A percentile compares a stretch with the other conserved stretches of the same genome.
phyloP scores from a whole-genome alignment of 2,113 vertebrate genomes.

The Anhinga rufa region DNA sequence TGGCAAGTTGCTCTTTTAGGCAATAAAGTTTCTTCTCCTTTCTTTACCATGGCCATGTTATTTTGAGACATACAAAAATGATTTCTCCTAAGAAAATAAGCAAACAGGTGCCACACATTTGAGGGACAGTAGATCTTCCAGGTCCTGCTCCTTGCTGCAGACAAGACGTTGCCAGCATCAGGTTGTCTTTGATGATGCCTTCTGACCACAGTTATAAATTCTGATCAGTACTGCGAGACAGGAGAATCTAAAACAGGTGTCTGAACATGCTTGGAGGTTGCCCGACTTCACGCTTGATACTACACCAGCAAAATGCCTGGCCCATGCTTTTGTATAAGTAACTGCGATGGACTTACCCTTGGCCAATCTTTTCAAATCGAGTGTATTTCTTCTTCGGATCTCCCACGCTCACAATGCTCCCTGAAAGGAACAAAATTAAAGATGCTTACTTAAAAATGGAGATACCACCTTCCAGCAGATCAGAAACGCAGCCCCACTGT shows the following conservation, averaged over 20 bases:
- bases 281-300: not conserved
- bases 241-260: not conserved
- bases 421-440: conserved; percentile 64
- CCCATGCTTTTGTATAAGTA: not conserved
- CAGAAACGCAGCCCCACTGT: not conserved
- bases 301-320: not conserved
- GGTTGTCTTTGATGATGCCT: not conserved
- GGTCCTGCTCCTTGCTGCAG: not conserved
- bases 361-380: conserved; percentile 97
- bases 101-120: not conserved
- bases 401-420: conserved; percentile 96
- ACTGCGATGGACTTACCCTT: conserved; percentile 83
- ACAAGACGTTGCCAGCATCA: not conserved
- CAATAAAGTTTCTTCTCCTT: not conserved
- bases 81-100: not conserved
- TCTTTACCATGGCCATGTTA: accelerated
- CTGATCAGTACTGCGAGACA: not conserved
- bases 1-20: not conserved
- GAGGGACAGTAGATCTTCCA: not conserved
- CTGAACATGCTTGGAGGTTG: not conserved
- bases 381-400: conserved; percentile 99
- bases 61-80: not conserved
- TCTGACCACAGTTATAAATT: not conserved
- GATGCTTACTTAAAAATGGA: not conserved
- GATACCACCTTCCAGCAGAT: not conserved